These are phyloP conservation scores for Chamaetylas fuelleborni DNA, from an alignment of 2,113 vertebrate species.

Conservation along the genomic window DNA sequence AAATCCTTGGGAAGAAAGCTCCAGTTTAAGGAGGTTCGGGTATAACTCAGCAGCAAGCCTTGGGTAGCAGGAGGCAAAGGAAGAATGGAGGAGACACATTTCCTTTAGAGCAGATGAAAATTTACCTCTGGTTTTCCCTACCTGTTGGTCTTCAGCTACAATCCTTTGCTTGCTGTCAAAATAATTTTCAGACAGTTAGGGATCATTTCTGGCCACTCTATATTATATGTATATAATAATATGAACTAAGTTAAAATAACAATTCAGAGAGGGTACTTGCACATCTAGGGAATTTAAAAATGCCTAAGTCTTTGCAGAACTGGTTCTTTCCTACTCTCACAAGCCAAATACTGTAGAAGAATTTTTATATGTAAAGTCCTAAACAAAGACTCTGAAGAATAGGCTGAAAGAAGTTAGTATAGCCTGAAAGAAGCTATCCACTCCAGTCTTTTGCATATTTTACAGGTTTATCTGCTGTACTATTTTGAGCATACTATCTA, in stretches of 20 bases:
- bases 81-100: background rate
- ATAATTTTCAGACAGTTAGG: background rate
- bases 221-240: background rate
- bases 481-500: slow-evolving; percentile 70
- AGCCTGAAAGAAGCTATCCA: background rate
- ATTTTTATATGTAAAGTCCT: background rate
- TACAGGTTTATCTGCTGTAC: slow-evolving; percentile 36
- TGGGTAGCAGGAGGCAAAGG: background rate
- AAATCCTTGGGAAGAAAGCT: background rate
- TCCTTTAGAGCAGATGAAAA: background rate
- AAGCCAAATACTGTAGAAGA: background rate
- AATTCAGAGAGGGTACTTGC: background rate
- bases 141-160: background rate
- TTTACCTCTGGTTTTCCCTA: background rate
- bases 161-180: background rate
- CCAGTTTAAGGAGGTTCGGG: background rate
- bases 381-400: background rate
- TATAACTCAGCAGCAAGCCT: background rate
- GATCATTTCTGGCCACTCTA: background rate
- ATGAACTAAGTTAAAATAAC: background rate
- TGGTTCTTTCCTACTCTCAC: background rate
- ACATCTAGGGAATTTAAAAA: background rate
- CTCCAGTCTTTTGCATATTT: background rate
- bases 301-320: background rate
- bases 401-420: background rate